Percentiles rank a stretch among this genome's conserved stretches.
These are phyloP conservation scores for Temnopleurus reevesii DNA, from an alignment of 53 echinoderm and acorn worm genomes.

Conservation along the genomic window DNA sequence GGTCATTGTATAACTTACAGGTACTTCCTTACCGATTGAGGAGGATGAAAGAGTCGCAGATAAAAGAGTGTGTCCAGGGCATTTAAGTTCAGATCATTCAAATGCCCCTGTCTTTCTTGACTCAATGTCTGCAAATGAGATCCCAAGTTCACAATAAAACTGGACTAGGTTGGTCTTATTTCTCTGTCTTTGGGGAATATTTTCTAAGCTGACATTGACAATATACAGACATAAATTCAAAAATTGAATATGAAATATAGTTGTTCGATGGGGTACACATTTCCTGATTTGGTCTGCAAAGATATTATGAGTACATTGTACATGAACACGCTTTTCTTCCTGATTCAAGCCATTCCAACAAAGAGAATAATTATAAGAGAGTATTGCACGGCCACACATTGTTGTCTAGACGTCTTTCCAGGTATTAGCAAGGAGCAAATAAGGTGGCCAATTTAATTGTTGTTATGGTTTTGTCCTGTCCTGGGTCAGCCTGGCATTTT, in stretches of 20 bases:
- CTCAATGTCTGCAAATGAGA: background rate
- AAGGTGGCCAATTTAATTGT: background rate
- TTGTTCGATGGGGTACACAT: background rate
- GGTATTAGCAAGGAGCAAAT: background rate
- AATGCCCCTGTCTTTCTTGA: background rate
- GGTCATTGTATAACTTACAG: no score
- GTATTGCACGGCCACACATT: background rate
- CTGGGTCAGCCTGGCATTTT: background rate
- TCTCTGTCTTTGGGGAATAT: background rate
- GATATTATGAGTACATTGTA: no score
- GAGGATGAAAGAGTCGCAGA: no score
- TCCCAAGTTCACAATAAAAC: background rate
- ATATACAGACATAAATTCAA: background rate
- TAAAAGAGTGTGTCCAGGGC: no score
- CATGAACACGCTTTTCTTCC: background rate
- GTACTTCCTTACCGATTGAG: no score
- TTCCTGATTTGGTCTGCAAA: background rate
- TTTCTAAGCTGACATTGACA: background rate
- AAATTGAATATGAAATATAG: background rate
- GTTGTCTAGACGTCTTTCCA: constrained; percentile 13
- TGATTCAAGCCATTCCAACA: background rate
- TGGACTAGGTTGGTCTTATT: background rate
- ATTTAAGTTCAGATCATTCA: background rate
- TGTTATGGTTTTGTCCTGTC: background rate
- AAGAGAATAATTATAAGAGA: background rate